phyloP scores from a whole-genome alignment of 2,797 vertebrate genomes.

The Enoplosus armatus region DNA sequence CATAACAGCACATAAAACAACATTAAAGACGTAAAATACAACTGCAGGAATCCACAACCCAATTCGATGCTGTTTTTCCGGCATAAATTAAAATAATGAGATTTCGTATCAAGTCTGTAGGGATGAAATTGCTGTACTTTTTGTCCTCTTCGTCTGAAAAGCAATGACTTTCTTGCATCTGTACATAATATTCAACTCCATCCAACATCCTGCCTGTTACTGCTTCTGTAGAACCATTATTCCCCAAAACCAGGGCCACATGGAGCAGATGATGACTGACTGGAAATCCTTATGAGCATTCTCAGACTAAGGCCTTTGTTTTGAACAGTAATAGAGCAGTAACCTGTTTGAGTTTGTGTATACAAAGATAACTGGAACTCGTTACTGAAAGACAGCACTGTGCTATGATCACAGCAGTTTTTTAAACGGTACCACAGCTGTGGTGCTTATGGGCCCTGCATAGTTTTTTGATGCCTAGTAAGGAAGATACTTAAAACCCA shows the following conservation, averaged over 20 bases:
- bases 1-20: not conserved
- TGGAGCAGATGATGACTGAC: conserved; percentile 12
- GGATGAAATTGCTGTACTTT: not conserved
- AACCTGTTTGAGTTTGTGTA: conserved; percentile 20
- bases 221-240: not conserved
- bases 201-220: not conserved
- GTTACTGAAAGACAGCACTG: too few relatives aligned
- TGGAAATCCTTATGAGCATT: conserved; percentile 23
- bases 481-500: not conserved
- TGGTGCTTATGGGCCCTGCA: not conserved
- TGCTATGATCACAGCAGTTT: not conserved
- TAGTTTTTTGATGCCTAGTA: conserved; percentile 3
- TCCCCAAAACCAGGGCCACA: conserved; percentile 8
- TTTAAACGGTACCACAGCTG: not conserved
- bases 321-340: conserved; percentile 19
- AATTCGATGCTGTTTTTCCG: not conserved
- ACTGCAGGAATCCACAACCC: not conserved
- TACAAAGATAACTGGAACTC: conserved; percentile 4
- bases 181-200: not conserved
- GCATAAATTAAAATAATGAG: not conserved
- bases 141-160: not conserved
- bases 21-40: not conserved
- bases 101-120: not conserved
- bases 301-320: conserved; percentile 5
- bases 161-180: not conserved